Evolutionary conservation across 2,797 vertebrate genomes (phyloP).

Genomic region (Orestias chungarensis): DNA sequence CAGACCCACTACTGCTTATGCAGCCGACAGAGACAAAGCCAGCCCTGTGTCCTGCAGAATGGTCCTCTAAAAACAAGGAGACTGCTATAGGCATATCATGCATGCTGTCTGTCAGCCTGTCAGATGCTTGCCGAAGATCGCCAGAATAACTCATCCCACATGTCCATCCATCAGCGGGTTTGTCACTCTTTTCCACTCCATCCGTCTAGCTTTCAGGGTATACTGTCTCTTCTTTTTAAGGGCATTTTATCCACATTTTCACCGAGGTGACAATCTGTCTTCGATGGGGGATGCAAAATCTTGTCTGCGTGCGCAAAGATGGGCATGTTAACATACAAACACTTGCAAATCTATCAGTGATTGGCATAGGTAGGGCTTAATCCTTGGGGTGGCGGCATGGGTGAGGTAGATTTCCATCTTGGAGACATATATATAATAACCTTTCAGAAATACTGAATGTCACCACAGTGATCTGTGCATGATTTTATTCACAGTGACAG

Average conservation of each 20-base stretch:
- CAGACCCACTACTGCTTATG: constrained; percentile 21
- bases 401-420: constrained; percentile 45
- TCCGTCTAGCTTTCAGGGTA: constrained; percentile 30
- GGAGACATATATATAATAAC: constrained; percentile 63
- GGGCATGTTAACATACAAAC: constrained; percentile 21
- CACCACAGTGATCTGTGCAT: constrained; percentile 52
- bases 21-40: constrained; percentile 28
- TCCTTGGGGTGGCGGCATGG: constrained; percentile 19
- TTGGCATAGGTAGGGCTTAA: constrained; percentile 35
- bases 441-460: constrained; percentile 64
- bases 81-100: constrained; percentile 56
- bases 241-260: constrained; percentile 26
- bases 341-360: constrained; percentile 27
- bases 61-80: constrained; percentile 41
- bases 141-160: constrained; percentile 48
- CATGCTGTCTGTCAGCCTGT: constrained; percentile 59
- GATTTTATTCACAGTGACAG: constrained; percentile 62
- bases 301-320: constrained; percentile 26
- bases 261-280: constrained; percentile 45
- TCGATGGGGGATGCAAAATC: constrained; percentile 4
- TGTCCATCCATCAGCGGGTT: constrained; percentile 61
- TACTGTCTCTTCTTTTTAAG: constrained; percentile 18
- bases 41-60: constrained; percentile 26
- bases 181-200: constrained; percentile 43
- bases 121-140: constrained; percentile 39